These are phyloP conservation scores for Chamaetylas fuelleborni DNA, from an alignment of 2,113 vertebrate genomes.

Conservation along the genomic window DNA sequence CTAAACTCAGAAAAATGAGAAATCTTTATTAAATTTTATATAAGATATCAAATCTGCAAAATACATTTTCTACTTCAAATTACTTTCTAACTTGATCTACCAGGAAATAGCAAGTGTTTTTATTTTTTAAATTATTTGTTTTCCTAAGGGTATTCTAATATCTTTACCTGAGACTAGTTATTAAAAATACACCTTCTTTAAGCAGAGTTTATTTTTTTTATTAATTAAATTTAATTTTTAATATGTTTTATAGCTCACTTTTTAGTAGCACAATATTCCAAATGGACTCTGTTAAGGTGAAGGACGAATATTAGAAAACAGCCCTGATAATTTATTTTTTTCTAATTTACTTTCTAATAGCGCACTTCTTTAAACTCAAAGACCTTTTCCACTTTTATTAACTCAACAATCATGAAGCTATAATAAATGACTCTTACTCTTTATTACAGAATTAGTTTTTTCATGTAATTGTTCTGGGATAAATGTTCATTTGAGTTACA, in stretches of 20 bases:
- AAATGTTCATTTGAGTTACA: conserved; percentile 25
- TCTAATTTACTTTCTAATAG: not conserved
- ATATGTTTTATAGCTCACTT: not conserved
- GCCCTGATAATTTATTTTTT: not conserved
- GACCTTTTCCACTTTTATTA: conserved; percentile 34
- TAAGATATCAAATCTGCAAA: conserved; percentile 31
- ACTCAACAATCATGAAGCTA: not conserved
- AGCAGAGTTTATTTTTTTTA: too few relatives aligned
- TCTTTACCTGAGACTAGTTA: too few relatives aligned
- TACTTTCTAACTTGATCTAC: not conserved
- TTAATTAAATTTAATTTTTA: not conserved
- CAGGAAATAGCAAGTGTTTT: too few relatives aligned
- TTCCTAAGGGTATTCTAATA: too few relatives aligned
- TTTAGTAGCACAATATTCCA: not conserved
- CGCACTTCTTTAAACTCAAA: not conserved
- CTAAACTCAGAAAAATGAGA: conserved; percentile 53
- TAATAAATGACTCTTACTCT: not conserved
- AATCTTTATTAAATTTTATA: conserved; percentile 55
- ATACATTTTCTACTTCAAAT: conserved; percentile 14
- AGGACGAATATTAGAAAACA: not conserved
- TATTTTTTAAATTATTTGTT: too few relatives aligned
- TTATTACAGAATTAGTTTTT: not conserved
- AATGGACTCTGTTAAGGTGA: not conserved
- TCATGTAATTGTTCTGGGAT: not conserved
- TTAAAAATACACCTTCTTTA: too few relatives aligned